These are phyloP conservation scores for Knipowitschia caucasica DNA, from an alignment of 2,797 vertebrate genomes.

Conservation along the genomic window DNA sequence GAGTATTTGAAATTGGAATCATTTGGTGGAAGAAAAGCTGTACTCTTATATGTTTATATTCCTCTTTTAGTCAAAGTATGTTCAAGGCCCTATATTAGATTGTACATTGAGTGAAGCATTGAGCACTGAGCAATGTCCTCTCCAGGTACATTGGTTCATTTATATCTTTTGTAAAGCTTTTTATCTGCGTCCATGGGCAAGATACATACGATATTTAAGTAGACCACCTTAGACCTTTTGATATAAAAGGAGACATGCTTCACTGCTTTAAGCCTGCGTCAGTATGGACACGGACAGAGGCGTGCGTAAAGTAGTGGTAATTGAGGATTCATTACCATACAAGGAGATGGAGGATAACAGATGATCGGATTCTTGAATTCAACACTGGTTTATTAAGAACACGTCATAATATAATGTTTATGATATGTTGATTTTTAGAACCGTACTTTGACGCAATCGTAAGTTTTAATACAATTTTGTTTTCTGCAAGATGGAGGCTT, in stretches of 20 bases:
- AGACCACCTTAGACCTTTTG: conserved; percentile 18
- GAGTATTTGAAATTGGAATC: too few species aligned
- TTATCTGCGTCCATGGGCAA: neutral
- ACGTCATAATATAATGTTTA: too few species aligned
- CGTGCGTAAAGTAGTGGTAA: conserved; percentile 31
- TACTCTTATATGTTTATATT: too few species aligned
- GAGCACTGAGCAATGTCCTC: neutral
- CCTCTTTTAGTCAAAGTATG: neutral
- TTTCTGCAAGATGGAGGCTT: too few species aligned
- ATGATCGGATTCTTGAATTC: too few species aligned
- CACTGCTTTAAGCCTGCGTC: neutral
- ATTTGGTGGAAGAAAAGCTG: too few species aligned
- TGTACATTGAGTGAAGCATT: neutral
- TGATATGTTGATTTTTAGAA: too few species aligned
- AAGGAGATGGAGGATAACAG: conserved; percentile 50
- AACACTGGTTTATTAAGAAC: too few species aligned
- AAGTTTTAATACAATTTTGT: too few species aligned
- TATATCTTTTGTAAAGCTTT: conserved; percentile 1
- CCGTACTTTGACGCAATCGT: too few species aligned
- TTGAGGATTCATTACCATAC: conserved; percentile 55
- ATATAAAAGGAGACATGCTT: neutral
- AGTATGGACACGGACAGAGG: conserved; percentile 32
- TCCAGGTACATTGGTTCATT: neutral
- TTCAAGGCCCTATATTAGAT: neutral
- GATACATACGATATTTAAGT: neutral